Base-by-base conservation (phyloP, 2,797 vertebrate species). In the Champsocephalus gunnari region DNA sequence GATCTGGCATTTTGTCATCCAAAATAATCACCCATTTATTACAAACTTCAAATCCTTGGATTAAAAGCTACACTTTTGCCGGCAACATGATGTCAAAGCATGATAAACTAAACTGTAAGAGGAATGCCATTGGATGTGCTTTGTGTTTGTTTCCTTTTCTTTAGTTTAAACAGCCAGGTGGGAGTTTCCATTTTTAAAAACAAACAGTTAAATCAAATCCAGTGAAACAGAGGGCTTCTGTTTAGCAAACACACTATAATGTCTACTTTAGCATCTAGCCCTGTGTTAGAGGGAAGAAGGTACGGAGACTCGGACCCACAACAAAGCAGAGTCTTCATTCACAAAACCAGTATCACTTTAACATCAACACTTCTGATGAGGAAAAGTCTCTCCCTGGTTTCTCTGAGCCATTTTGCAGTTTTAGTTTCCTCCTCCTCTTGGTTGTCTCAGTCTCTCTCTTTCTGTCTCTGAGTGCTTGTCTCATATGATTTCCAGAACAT, bases 401-500 rank as follows among this genome's bases (percentile, higher is more conserved):
- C 54, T 62, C 3, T 11, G 0, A 14, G 69, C 53, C 72, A 70
- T 82, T 73, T 57, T 79, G 44, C 28, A 59, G 45, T 11, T 71
- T 75, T 51, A 59, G 19, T n/a, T 48, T 81, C 63, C 12, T 66
- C 70, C 72, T 73, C 56, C 28, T 54, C 57, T 68, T 44, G 38
- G 60, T 72, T 53, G 53, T 62, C 87, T 91, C 97, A 99, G 91
- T 38, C 34, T 38, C 34, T 38, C 47, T 82, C 64, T 73, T 44
- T n/a, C 12, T 66, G 45, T 72, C 59, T 66, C 68, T 44, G 68
- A 68, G n/a, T 38, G 34, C 64, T 73, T 55, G 53, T 60, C 87
- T 92, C 97, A 99, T 91, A 99, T 94, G 82, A 97, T 96, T 89
- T 98, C 97, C 75, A 99, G 95, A 75, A 98, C 84, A 0, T 99